Percentiles rank a stretch among this genome's conserved stretches.
phyloP scores from a whole-genome alignment of 2,888 invertebrate genomes.

The Spisula subtruncata region DNA sequence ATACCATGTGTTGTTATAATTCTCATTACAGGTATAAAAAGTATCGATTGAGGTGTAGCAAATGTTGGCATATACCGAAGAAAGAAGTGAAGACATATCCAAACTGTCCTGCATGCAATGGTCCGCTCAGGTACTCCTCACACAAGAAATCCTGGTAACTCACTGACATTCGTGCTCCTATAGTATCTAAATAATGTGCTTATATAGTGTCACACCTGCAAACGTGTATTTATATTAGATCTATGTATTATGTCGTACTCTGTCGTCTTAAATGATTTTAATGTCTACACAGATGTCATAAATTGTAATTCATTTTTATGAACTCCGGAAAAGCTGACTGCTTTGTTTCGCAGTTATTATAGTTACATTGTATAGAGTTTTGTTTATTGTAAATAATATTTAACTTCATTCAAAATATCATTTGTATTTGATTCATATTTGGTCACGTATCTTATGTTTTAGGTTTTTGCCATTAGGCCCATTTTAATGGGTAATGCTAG shows the following conservation, averaged over 20 bases:
- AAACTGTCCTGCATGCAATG: slow-evolving; percentile 81
- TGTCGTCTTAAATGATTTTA: neutral
- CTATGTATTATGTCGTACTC: neutral
- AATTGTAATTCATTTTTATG: neutral
- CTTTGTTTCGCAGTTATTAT: neutral
- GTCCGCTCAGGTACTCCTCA: slow-evolving; percentile 74
- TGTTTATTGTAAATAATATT: slow-evolving; percentile 43
- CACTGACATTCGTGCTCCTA: neutral
- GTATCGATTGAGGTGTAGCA: slow-evolving; percentile 85
- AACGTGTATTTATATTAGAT: neutral
- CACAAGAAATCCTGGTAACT: slow-evolving; percentile 61
- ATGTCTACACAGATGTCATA: neutral
- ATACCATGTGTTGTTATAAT: no score
- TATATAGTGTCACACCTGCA: neutral
- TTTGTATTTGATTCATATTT: slow-evolving; percentile 25
- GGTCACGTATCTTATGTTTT: slow-evolving; percentile 41
- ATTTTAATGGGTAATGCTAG: slow-evolving; percentile 20
- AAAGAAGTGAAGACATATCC: slow-evolving; percentile 84
- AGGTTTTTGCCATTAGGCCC: slow-evolving; percentile 35
- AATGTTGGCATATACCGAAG: slow-evolving; percentile 87
- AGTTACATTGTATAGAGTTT: neutral
- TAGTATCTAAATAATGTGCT: neutral
- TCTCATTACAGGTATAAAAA: slow-evolving; percentile 85
- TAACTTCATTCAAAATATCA: slow-evolving; percentile 26
- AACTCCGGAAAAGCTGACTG: neutral